Evolutionary conservation across 2,113 vertebrate genomes (phyloP).

Genomic region (Stomatorhinus ivindoensis): DNA sequence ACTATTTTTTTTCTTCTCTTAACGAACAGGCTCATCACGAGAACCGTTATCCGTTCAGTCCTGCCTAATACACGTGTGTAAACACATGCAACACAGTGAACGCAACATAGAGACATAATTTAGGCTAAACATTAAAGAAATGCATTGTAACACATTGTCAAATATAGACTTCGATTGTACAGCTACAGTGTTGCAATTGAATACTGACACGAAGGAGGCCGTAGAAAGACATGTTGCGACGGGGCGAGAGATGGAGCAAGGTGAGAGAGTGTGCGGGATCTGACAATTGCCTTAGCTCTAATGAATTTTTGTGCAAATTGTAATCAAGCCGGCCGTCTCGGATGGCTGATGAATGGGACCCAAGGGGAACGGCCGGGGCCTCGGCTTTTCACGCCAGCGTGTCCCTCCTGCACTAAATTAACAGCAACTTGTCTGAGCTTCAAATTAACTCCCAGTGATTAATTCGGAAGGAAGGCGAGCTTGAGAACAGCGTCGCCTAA

Average conservation of each 20-base stretch:
- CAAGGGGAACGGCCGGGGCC: conserved; percentile 71
- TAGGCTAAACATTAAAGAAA: neutral
- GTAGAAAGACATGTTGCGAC: neutral
- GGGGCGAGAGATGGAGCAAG: neutral
- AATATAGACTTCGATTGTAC: neutral
- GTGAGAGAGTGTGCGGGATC: conserved; percentile 71
- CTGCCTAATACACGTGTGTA: neutral
- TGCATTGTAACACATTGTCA: neutral
- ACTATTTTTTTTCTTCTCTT: neutral
- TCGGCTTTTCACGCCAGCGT: conserved; percentile 74
- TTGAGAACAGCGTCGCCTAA: conserved; percentile 78
- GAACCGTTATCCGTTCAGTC: neutral
- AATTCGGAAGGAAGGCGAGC: conserved; percentile 79
- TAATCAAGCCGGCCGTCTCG: conserved; percentile 86
- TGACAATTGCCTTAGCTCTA: conserved; percentile 82
- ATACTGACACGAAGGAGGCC: conserved; percentile 66
- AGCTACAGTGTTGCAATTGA: neutral
- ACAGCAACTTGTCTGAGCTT: conserved; percentile 91
- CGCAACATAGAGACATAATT: neutral
- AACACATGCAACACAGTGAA: neutral
- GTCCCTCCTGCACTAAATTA: conserved; percentile 84
- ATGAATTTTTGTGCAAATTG: conserved; percentile 96
- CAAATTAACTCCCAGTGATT: conserved; percentile 92
- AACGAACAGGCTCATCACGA: neutral
- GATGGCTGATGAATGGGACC: conserved; percentile 89